Percentiles rank a stretch among this genome's conserved stretches.
phyloP scores from a whole-genome alignment of 2,797 vertebrate genomes.

The Limosa lapponica region DNA sequence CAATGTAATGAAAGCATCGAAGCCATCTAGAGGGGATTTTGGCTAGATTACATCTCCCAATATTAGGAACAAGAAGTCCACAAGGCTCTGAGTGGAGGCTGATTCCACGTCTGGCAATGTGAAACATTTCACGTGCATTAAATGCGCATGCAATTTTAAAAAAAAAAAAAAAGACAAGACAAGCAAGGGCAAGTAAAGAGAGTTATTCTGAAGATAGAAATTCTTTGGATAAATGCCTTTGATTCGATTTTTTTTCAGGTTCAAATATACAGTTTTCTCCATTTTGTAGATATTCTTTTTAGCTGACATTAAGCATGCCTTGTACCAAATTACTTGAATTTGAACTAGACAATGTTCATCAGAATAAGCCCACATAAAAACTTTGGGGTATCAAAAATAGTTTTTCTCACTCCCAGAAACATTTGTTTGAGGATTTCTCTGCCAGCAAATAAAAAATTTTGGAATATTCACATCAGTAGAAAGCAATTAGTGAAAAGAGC shows the following conservation, averaged over 20 bases:
- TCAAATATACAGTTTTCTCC: not conserved
- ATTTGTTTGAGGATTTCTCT: not conserved
- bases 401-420: not conserved
- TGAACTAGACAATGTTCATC: not conserved
- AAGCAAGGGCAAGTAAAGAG: not conserved
- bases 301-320: not conserved
- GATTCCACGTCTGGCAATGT: not conserved
- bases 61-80: not conserved
- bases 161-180: not conserved
- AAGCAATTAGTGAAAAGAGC: not conserved
- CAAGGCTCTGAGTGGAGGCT: not conserved
- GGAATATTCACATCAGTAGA: not conserved
- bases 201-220: not conserved
- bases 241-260: not conserved
- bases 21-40: slow-evolving; percentile 18
- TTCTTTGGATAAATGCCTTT: not conserved
- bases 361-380: not conserved
- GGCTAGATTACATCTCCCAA: not conserved
- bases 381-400: not conserved
- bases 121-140: not conserved
- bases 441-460: not conserved
- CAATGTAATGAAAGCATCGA: not conserved
- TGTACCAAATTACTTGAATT: not conserved
- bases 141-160: not conserved
- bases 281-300: not conserved